These are phyloP conservation scores for Cataglyphis altisquamis DNA, from an alignment of 2,888 invertebrate genomes.

Conservation along the genomic window DNA sequence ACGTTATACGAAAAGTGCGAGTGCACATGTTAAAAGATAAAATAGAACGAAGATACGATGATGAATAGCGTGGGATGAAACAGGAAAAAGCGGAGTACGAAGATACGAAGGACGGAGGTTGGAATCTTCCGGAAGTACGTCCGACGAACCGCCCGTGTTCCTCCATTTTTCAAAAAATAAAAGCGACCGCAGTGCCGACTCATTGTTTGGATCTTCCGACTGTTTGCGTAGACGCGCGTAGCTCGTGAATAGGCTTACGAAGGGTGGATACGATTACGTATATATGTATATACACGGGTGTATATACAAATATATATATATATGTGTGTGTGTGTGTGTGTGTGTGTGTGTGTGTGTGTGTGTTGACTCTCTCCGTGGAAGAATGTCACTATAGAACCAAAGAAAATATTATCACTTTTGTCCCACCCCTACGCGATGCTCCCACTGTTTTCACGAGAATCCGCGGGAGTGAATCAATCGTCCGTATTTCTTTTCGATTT, in stretches of 20 bases:
- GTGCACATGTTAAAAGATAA: constrained; percentile 1
- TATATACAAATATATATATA: background rate
- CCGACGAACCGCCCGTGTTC: constrained; percentile 77
- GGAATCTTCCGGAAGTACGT: constrained; percentile 82
- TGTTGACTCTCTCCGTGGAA: constrained; percentile 32
- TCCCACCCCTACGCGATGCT: constrained; percentile 36
- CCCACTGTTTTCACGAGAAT: constrained; percentile 53
- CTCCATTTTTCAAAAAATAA: constrained; percentile 85
- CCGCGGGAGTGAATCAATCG: constrained; percentile 62
- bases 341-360: background rate
- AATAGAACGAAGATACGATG: constrained; percentile 51
- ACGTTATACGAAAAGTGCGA: constrained; percentile 5
- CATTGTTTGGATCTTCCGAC: constrained; percentile 81
- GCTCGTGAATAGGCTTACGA: constrained; percentile 53
- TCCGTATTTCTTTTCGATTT: constrained; percentile 62
- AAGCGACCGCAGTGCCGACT: constrained; percentile 81
- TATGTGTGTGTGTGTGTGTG: too few species aligned
- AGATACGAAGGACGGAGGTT: constrained; percentile 51
- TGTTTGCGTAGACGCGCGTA: constrained; percentile 57
- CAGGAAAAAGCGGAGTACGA: constrained; percentile 53
- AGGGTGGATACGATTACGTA: constrained; percentile 37
- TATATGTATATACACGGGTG: background rate
- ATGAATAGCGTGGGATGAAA: constrained; percentile 58
- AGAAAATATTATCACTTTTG: constrained; percentile 69
- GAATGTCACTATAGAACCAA: constrained; percentile 43